Conservation (phyloP, 2,113 vertebrate species). For the Callopanchax toddi region DNA sequence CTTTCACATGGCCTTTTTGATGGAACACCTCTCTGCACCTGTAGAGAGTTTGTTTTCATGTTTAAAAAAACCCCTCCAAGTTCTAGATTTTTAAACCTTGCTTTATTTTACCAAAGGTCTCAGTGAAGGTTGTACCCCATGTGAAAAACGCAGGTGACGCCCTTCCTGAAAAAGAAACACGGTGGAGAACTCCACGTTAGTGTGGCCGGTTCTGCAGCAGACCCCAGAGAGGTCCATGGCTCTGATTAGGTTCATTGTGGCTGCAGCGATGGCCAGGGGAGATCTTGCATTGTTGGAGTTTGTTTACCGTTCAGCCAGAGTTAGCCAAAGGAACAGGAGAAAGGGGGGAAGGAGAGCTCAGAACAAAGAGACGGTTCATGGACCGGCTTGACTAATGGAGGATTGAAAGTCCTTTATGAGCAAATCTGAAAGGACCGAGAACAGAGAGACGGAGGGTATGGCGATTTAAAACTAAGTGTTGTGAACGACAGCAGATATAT, state of each 20-base stretch:
- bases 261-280: slow-evolving; percentile 43
- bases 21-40: slow-evolving; percentile 65
- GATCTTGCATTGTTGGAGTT: slow-evolving; percentile 61
- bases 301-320: slow-evolving; percentile 63
- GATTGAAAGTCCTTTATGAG: slow-evolving; percentile 63
- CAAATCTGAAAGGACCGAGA: slow-evolving; percentile 54
- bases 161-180: slow-evolving; percentile 51
- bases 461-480: slow-evolving; percentile 1
- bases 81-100: too few relatives aligned
- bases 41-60: slow-evolving; percentile 35
- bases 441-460: slow-evolving; percentile 38
- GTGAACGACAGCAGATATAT: slow-evolving; percentile 24
- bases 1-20: slow-evolving; percentile 70
- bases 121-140: slow-evolving; percentile 30
- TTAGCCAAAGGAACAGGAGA: slow-evolving; percentile 54
- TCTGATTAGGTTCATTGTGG: slow-evolving; percentile 64
- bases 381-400: slow-evolving; percentile 63
- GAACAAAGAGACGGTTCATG: slow-evolving; percentile 71
- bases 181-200: slow-evolving; percentile 19
- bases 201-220: slow-evolving; percentile 5
- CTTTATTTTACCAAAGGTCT: slow-evolving; percentile 7
- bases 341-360: slow-evolving; percentile 34
- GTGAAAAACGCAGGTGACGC: slow-evolving; percentile 50
- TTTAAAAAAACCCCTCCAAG: too few relatives aligned
- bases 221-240: slow-evolving; percentile 28